These are phyloP conservation scores for Helicoverpa zea DNA, from an alignment of 1,140 invertebrate genomes.

Conservation along the genomic window DNA sequence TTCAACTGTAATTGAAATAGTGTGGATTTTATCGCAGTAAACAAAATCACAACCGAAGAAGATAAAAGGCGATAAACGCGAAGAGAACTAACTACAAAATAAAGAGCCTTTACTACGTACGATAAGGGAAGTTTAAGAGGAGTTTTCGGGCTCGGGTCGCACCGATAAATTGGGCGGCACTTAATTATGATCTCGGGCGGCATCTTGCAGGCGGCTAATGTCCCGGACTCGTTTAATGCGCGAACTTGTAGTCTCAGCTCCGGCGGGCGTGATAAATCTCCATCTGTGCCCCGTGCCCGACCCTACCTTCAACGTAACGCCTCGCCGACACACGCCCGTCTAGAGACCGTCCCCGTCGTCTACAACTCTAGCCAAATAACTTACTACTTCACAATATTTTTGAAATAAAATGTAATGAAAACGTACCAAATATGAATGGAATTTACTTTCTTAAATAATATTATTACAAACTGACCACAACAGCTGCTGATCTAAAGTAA, in stretches of 20 bases:
- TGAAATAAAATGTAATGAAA: background rate
- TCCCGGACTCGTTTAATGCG: slow-evolving; percentile 85
- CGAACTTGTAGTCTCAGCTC: slow-evolving; percentile 85
- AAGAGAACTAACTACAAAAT: slow-evolving; percentile 82
- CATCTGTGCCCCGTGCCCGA: slow-evolving; percentile 71
- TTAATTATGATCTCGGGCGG: slow-evolving; percentile 86
- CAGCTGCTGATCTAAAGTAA: background rate
- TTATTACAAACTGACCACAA: background rate
- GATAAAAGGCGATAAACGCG: slow-evolving; percentile 80
- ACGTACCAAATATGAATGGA: background rate
- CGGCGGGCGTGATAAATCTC: slow-evolving; percentile 84
- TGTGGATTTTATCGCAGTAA: slow-evolving; percentile 14
- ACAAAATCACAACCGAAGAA: slow-evolving; percentile 61
- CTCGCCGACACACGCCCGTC: slow-evolving; percentile 38
- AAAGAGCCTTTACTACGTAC: slow-evolving; percentile 82
- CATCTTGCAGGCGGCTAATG: slow-evolving; percentile 86
- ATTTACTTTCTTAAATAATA: background rate
- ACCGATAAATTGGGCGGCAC: slow-evolving; percentile 86
- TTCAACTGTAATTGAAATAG: background rate
- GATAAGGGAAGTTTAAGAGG: slow-evolving; percentile 85
- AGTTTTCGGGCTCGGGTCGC: slow-evolving; percentile 83
- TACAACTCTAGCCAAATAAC: background rate
- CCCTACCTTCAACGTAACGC: slow-evolving; percentile 55
- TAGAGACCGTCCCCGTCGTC: slow-evolving; percentile 18
- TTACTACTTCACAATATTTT: background rate